phyloP scores from a whole-genome alignment of 2,113 vertebrate species.

The Ochotona curzoniae region DNA sequence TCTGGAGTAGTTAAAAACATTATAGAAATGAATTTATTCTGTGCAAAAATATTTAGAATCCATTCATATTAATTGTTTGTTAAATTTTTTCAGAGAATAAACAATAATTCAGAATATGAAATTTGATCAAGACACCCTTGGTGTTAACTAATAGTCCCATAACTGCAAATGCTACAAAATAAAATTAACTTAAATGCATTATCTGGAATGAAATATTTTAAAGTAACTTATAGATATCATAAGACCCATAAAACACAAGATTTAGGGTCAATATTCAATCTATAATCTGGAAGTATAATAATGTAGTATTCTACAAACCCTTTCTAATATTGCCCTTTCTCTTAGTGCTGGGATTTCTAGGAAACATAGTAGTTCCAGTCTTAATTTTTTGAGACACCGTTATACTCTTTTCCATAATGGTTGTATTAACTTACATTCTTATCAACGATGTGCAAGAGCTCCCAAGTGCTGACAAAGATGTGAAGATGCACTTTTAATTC shows the following conservation, averaged over 20 bases:
- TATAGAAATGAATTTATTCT: too few relatives aligned
- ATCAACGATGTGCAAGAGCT: not conserved
- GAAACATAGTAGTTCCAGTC: not conserved
- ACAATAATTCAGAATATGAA: not conserved
- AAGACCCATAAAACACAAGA: not conserved
- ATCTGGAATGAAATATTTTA: constrained; percentile 24
- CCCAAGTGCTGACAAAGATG: not conserved
- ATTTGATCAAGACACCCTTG: not conserved
- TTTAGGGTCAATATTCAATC: not conserved
- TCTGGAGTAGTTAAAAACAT: not conserved
- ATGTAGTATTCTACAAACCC: too few relatives aligned
- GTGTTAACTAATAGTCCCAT: constrained; percentile 13
- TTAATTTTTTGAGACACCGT: not conserved
- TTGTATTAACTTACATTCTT: too few relatives aligned
- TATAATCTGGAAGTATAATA: not conserved
- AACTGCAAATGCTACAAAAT: constrained; percentile 7
- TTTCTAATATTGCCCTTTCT: not conserved
- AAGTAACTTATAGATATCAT: constrained; percentile 9
- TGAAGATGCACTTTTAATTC: not conserved
- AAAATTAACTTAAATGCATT: not conserved
- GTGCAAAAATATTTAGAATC: too few relatives aligned
- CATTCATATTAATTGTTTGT: not conserved
- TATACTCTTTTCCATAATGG: too few relatives aligned
- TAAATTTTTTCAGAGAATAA: not conserved
- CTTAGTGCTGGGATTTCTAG: not conserved